Evolutionary conservation across 2,888 invertebrate genomes (phyloP).

Genomic region (Omphaloscelis lunosa): DNA sequence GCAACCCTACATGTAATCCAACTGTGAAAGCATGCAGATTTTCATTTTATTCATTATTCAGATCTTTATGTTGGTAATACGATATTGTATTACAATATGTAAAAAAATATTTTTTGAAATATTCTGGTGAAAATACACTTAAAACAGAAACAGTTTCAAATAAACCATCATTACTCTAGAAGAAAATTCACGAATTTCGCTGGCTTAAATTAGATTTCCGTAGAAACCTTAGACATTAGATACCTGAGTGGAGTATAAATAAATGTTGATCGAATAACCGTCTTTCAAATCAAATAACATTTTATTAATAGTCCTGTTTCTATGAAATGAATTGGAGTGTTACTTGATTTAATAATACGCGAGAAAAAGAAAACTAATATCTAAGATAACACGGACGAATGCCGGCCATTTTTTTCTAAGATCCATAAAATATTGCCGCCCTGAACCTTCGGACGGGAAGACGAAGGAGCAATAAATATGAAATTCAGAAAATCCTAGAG

Average conservation of each 20-base stretch:
- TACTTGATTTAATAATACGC: conserved; percentile 70
- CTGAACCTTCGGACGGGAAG: conserved; percentile 30
- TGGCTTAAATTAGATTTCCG: conserved; percentile 45
- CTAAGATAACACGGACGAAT: conserved; percentile 62
- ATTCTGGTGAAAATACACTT: not conserved
- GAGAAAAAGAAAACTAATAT: conserved; percentile 72
- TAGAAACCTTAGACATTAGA: conserved; percentile 46
- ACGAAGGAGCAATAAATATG: conserved; percentile 64
- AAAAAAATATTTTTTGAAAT: not conserved
- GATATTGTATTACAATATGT: too few species aligned
- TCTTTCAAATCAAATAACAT: conserved; percentile 47
- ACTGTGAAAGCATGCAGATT: not conserved
- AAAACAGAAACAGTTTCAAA: conserved; percentile 20
- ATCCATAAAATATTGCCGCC: conserved; percentile 63
- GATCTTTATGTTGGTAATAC: too few species aligned
- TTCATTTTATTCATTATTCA: not conserved
- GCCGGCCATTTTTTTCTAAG: conserved; percentile 63
- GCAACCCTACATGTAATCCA: too few species aligned
- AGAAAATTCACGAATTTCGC: conserved; percentile 30
- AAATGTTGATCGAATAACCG: conserved; percentile 50
- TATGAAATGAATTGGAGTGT: conserved; percentile 32
- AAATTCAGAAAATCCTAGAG: conserved; percentile 67
- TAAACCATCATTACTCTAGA: conserved; percentile 16
- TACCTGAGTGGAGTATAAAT: conserved; percentile 38
- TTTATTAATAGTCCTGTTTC: conserved; percentile 33